Evolutionary conservation across 2,113 vertebrate genomes (phyloP).

Genomic region (Sylvia atricapilla): DNA sequence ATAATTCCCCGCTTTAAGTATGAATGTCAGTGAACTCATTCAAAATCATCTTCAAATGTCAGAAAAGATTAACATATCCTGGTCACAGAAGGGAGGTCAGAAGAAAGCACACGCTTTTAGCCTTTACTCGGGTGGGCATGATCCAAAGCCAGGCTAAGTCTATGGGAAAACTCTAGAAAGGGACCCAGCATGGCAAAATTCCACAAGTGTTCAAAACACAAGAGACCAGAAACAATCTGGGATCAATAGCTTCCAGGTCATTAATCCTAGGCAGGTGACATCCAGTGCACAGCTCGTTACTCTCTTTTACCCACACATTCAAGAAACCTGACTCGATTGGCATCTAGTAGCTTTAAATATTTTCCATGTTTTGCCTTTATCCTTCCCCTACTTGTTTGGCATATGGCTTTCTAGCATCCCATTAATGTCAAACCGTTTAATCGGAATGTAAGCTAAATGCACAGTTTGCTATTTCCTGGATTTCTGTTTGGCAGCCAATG

Average conservation of each 20-base stretch:
- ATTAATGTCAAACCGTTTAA: slow-evolving; percentile 34
- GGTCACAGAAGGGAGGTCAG: slow-evolving; percentile 38
- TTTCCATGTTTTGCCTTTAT: slow-evolving; percentile 51
- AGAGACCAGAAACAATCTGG: slow-evolving; percentile 41
- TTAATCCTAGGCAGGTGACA: slow-evolving; percentile 60
- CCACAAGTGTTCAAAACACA: slow-evolving; percentile 21
- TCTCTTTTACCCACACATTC: slow-evolving; percentile 58
- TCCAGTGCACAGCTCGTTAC: slow-evolving; percentile 22
- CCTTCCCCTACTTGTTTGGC: slow-evolving; percentile 16
- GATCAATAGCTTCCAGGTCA: slow-evolving; percentile 61
- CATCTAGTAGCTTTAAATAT: slow-evolving; percentile 52
- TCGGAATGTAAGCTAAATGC: slow-evolving; percentile 41
- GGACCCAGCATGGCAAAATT: slow-evolving; percentile 29
- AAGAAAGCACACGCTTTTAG: background rate
- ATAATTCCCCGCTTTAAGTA: slow-evolving; percentile 33
- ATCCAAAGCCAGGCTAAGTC: background rate
- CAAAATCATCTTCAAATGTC: slow-evolving; percentile 51
- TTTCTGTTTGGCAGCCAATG: slow-evolving; percentile 22
- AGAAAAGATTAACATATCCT: slow-evolving; percentile 50
- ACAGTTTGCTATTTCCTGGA: slow-evolving; percentile 49
- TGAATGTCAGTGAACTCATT: slow-evolving; percentile 41
- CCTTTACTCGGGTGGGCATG: background rate
- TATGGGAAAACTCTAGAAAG: background rate
- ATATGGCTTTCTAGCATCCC: slow-evolving; percentile 37
- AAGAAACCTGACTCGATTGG: slow-evolving; percentile 57